Conservation (phyloP, 2,113 vertebrate species). For the Tretioscincus oriximinensis region DNA sequence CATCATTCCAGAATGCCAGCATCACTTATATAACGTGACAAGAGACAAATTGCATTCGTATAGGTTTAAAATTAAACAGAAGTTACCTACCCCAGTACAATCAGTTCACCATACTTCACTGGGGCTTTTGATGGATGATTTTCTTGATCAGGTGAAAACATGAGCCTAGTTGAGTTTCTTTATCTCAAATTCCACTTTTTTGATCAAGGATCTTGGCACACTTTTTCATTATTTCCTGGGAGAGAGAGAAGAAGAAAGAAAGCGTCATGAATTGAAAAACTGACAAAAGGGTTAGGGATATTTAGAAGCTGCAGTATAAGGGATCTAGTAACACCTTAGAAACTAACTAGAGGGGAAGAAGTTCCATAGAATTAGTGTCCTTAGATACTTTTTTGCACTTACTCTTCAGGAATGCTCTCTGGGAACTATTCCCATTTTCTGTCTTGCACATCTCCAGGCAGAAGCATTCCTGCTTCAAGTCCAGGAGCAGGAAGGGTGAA, state of each 20-base stretch:
- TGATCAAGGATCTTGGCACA: conserved; percentile 77
- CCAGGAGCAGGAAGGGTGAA: no score
- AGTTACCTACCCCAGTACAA: conserved; percentile 94
- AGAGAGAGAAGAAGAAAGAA: background rate
- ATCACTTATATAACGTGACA: background rate
- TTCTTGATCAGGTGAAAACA: conserved; percentile 99
- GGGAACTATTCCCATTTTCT: no score
- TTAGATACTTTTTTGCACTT: no score
- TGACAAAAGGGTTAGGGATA: background rate
- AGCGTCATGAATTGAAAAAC: conserved; percentile 3
- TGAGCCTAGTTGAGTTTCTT: conserved; percentile 80
- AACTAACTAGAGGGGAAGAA: no score
- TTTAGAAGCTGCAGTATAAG: accelerated
- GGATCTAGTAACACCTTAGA: no score
- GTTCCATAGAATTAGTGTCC: no score
- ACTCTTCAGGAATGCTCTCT: no score
- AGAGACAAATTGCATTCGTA: background rate
- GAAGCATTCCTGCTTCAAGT: no score
- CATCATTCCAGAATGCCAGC: background rate
- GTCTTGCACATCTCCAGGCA: no score
- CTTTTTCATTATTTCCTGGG: conserved; percentile 83
- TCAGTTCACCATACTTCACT: conserved; percentile 98
- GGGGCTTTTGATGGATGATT: conserved; percentile 98
- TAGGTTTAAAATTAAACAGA: background rate
- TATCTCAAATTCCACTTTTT: conserved; percentile 74